Base-by-base conservation (phyloP, 92 coral and sea anemone species). In the Scolanthus callimorphus region DNA sequence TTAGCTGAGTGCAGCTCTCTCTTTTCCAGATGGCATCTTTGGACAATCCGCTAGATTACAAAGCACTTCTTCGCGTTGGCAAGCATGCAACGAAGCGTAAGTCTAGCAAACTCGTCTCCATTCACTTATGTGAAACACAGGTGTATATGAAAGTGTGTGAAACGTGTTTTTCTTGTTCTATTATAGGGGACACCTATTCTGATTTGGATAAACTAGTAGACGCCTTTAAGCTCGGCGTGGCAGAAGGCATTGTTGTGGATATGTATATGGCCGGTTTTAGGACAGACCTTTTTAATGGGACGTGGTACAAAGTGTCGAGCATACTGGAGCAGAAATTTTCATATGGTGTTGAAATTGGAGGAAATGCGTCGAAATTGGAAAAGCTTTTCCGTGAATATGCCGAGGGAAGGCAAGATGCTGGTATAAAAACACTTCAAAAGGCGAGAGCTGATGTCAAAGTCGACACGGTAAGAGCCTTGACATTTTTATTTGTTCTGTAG, bases 211-310 rank as follows among this genome's bases (percentile, higher is more conserved):
- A 39, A 20, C 51, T 86, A 24, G 76, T 73, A 13, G 51, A 30
- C 11, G 80, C 89, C 11, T 62, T 86, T n/a, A 57, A 55, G 45
- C 8, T 34, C 0, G 84, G 68, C 25, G 64, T 62, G 1, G 81
- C 75, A 25, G 89, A 86, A 23, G 95, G 95, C 10, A 81, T 81
- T 29, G 62, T 86, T 11, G 82, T 86, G 1, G 95, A 86, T 39
- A 59, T 81, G 46, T 86, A 86, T 62, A 66, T 82, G 39, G 95
- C 95, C 20, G 61, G 70, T 30, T 81, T 77, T 38, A 56, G 85
- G 34, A 63, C 78, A 11, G 95, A 86, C 23, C 51, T 86, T 25
- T 61, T 86, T 22, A 81, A 81, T 29, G 78, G 55, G 1, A 30
- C 82, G 4, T 81, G 95, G 95, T 65, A 65, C 2, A 70, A 31